Percentiles rank a stretch among this genome's conserved stretches.
phyloP scores from a whole-genome alignment of 2,113 vertebrate genomes.

The Castor canadensis region DNA sequence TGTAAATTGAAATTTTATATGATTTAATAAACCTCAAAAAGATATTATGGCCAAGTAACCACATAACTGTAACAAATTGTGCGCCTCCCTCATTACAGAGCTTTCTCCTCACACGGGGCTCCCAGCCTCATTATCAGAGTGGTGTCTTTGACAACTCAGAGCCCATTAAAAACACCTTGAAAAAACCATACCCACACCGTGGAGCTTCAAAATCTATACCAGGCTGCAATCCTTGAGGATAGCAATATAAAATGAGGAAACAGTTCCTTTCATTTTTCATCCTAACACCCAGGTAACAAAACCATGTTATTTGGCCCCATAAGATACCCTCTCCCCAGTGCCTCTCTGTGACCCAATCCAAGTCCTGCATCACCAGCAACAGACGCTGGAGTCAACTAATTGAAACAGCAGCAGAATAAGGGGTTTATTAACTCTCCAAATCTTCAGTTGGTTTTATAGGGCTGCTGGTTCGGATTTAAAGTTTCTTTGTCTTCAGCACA shows the following conservation, averaged over 20 bases:
- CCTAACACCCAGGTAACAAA: constrained; percentile 50
- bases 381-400: constrained; percentile 10
- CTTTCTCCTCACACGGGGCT: constrained; percentile 25
- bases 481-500: constrained; percentile 69
- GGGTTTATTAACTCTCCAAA: constrained; percentile 60
- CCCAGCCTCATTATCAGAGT: constrained; percentile 72
- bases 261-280: constrained; percentile 54
- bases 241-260: constrained; percentile 49
- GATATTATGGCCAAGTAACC: constrained; percentile 84
- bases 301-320: background rate
- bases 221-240: constrained; percentile 45
- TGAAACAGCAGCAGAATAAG: background rate
- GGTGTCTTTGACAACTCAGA: constrained; percentile 68
- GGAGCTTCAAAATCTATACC: constrained; percentile 37
- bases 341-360: constrained; percentile 2
- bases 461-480: constrained; percentile 47
- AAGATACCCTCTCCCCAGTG: background rate
- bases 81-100: constrained; percentile 76
- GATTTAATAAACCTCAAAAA: constrained; percentile 88
- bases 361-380: background rate
- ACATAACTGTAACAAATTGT: constrained; percentile 81
- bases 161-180: constrained; percentile 72
- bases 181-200: constrained; percentile 54
- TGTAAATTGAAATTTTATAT: constrained; percentile 87
- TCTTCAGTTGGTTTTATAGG: constrained; percentile 62